These are phyloP conservation scores for Cotesia chilonis DNA, from an alignment of 1,140 invertebrate genomes.

Conservation along the genomic window DNA sequence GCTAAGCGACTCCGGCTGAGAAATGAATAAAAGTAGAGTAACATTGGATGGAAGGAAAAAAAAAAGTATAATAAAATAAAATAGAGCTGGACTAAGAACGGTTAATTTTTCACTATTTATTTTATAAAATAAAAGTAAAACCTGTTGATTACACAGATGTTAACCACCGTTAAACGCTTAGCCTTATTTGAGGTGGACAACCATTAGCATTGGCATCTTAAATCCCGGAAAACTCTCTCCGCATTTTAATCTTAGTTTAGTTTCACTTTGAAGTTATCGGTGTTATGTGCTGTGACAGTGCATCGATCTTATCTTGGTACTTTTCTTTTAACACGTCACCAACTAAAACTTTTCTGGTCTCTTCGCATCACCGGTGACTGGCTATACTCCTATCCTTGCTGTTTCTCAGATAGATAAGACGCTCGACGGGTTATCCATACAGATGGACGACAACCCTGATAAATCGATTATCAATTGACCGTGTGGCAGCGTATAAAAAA, in stretches of 20 bases:
- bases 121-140: slow-evolving; percentile 6
- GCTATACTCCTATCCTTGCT: too few species aligned
- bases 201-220: neutral
- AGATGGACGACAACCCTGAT: neutral
- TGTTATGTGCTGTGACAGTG: neutral
- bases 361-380: too few species aligned
- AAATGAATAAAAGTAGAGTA: too few species aligned
- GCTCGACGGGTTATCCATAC: too few species aligned
- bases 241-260: neutral
- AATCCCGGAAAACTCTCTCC: neutral
- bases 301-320: slow-evolving; percentile 33
- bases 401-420: too few species aligned
- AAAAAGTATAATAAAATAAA: too few species aligned
- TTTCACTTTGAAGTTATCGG: neutral
- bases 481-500: neutral
- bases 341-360: slow-evolving; percentile 21
- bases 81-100: too few species aligned
- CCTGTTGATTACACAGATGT: slow-evolving; percentile 25
- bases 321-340: slow-evolving; percentile 17
- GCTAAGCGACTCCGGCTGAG: too few species aligned
- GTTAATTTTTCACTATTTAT: neutral
- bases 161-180: too few species aligned
- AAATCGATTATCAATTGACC: slow-evolving; percentile 18
- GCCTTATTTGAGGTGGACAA: neutral
- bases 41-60: too few species aligned